A percentile compares a stretch with the other conserved stretches of the same genome.
phyloP scores from a whole-genome alignment of 2,797 vertebrate genomes.

The Oreochromis mossambicus region DNA sequence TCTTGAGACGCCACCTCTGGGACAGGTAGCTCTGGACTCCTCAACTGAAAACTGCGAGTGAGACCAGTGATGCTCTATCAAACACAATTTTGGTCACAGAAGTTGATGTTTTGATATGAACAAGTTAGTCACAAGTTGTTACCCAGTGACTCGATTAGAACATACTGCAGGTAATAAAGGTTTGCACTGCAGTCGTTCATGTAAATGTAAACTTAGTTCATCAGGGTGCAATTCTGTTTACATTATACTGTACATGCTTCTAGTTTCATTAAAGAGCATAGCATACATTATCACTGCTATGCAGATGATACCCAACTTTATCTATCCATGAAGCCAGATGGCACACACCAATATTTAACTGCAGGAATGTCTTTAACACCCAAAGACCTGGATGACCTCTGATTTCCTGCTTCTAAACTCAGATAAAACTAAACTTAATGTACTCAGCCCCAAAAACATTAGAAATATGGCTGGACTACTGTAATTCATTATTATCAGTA shows the following conservation, averaged over 20 bases:
- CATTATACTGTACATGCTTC: not conserved
- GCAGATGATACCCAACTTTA: not conserved
- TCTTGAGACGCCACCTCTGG: not conserved
- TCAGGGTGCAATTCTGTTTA: not conserved
- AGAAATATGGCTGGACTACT: not conserved
- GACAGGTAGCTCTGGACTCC: not conserved
- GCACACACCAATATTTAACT: not conserved
- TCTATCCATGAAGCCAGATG: not conserved
- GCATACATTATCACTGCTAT: not conserved
- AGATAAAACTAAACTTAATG: not conserved
- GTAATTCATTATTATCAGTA: accelerated
- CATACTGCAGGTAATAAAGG: not conserved
- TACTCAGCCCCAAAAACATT: not conserved
- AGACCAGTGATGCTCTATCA: not conserved
- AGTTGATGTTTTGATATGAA: not conserved
- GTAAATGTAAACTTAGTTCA: accelerated
- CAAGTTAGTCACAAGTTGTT: not conserved
- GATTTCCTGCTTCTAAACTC: not conserved
- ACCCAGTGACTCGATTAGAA: not conserved
- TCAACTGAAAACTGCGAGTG: accelerated
- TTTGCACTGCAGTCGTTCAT: not conserved
- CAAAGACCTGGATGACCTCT: not conserved
- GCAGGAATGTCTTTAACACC: not conserved
- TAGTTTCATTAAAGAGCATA: not conserved
- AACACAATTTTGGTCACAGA: not conserved